Base-by-base conservation (phyloP, 2,113 vertebrate species). In the Bolborhynchus lineola region DNA sequence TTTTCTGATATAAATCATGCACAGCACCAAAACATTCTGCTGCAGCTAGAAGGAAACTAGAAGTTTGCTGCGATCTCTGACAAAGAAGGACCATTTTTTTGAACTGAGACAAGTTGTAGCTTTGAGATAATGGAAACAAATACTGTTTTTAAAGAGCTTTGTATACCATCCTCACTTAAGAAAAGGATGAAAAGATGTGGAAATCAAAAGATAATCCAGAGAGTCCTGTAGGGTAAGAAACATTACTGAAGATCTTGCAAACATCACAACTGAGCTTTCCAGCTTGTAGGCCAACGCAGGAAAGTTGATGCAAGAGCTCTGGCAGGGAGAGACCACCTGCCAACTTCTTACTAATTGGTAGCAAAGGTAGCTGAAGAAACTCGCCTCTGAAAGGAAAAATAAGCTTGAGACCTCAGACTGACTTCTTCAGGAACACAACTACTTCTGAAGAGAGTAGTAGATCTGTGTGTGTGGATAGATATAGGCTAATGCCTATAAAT, bases 401-500 rank as follows among this genome's bases (percentile, higher is more conserved):
- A 83, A 44, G 5, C 13, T 70, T 78, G 52, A 79, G 91, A 79
- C 37, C 52, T 91, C 92, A 78, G 82, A 95, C 49, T 79, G 90
- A 81, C 50, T 94, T 91, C 65, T 90, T 84, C 65, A 88, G 91
- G 75, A 94, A 84, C 77, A 92, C 81, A 92, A 55, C 35, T 72
- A 39, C 59, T 88, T 95, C 71, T 93, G 87, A 95, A 95, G 78
- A 88, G 63, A 92, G 63, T 69, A 82, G 62, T 19, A 91, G 70
- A 82, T 69, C 33, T 33, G 35, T 4, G 11, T 91, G 81, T 92
- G 87, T 26, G 81, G 82, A 87, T 20, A 79, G 89, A 92, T 82
- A 93, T 42, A 86, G 86, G 88, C 52, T 91, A 75, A 88, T 67
- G 64, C 69, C 64, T 77, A 88, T 85, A 93, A 92, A 97, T 94